Evolutionary conservation across 2,888 invertebrate genomes (phyloP).

Genomic region (Ephialtes manifestator): DNA sequence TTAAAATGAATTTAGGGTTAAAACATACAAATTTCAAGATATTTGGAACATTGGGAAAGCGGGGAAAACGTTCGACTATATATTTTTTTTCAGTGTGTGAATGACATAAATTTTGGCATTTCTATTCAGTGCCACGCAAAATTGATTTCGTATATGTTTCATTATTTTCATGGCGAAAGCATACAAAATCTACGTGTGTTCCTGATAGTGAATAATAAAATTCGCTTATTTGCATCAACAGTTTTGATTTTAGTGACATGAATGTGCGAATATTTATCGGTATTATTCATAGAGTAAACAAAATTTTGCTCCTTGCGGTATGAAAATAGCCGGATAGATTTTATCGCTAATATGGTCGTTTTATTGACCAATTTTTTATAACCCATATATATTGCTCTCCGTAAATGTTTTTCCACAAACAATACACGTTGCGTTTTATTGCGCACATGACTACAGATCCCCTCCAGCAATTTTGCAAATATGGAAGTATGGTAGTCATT

Average conservation of each 20-base stretch:
- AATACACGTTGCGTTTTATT: slow-evolving; percentile 42
- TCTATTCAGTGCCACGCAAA: background rate
- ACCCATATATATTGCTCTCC: slow-evolving; percentile 19
- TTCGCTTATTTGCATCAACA: slow-evolving; percentile 21
- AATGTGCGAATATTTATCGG: slow-evolving; percentile 2
- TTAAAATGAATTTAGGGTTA: too few relatives aligned
- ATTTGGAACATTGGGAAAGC: too few relatives aligned
- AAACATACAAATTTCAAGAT: too few relatives aligned
- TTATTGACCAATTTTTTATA: slow-evolving; percentile 44
- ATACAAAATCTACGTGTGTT: background rate
- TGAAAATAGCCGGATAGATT: slow-evolving; percentile 45
- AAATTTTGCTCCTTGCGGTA: slow-evolving; percentile 12
- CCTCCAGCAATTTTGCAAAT: slow-evolving; percentile 32
- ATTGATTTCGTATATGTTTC: background rate
- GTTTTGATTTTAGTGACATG: slow-evolving; percentile 25
- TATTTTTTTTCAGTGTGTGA: background rate
- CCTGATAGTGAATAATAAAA: slow-evolving; percentile 30
- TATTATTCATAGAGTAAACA: slow-evolving; percentile 20
- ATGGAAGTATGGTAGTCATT: slow-evolving; percentile 5
- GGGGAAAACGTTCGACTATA: background rate
- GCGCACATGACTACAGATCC: slow-evolving; percentile 42
- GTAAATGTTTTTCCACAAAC: slow-evolving; percentile 15
- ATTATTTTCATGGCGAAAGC: background rate
- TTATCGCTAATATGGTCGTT: slow-evolving; percentile 50
- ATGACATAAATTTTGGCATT: background rate